Evolutionary conservation across 2,113 vertebrate genomes (phyloP).

Genomic region (Addax nasomaculatus): DNA sequence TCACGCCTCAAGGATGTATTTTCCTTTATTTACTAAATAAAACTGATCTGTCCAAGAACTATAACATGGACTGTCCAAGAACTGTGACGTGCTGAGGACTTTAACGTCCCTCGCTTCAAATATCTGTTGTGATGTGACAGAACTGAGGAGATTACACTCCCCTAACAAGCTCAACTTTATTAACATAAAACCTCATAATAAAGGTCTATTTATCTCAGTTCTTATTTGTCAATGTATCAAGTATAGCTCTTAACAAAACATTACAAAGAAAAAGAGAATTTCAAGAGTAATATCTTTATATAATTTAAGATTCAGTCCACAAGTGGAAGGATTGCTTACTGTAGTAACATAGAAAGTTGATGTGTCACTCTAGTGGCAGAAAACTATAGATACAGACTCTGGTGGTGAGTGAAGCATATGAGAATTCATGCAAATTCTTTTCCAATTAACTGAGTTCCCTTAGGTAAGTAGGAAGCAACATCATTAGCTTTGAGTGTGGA

Average conservation of each 20-base stretch:
- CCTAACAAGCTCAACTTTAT: neutral
- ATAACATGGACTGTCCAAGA: neutral
- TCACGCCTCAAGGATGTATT: neutral
- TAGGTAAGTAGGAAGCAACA: neutral
- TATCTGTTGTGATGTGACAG: neutral
- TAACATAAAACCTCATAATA: neutral
- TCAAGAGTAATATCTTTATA: neutral
- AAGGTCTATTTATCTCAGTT: neutral
- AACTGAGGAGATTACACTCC: neutral
- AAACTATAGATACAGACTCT: neutral
- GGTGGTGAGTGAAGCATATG: neutral
- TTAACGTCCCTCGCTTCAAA: neutral
- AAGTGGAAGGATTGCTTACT: neutral
- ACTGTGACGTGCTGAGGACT: accelerated
- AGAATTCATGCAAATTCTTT: neutral
- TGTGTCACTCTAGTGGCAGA: neutral
- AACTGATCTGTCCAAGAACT: neutral
- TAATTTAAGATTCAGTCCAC: neutral
- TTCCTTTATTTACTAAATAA: neutral
- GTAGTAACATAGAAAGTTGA: neutral
- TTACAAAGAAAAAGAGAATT: neutral
- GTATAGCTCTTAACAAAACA: neutral
- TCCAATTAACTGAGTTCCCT: neutral
- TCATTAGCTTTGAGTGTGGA: neutral
- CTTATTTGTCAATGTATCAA: neutral